Evolutionary conservation across 2,888 invertebrate species (phyloP).

Genomic region (Choristoneura rosaceana): DNA sequence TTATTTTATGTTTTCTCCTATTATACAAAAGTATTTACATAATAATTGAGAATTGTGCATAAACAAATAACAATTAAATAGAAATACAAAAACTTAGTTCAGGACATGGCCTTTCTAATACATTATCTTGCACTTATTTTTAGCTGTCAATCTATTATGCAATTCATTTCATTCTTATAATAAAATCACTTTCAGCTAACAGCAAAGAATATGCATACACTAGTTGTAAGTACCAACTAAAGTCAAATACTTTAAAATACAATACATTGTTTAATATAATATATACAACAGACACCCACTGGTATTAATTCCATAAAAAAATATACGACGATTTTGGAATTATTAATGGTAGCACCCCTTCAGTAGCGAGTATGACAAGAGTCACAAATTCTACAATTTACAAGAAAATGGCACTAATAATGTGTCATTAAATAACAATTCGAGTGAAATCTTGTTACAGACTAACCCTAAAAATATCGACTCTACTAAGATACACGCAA

Average conservation of each 20-base stretch:
- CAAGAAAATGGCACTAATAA: constrained; percentile 84
- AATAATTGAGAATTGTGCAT: constrained; percentile 86
- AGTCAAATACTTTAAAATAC: constrained; percentile 84
- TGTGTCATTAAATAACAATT: constrained; percentile 82
- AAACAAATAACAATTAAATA: constrained; percentile 87
- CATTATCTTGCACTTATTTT: constrained; percentile 79
- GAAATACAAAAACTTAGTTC: constrained; percentile 83
- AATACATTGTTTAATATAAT: constrained; percentile 81
- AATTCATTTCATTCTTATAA: constrained; percentile 79
- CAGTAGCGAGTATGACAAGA: constrained; percentile 86
- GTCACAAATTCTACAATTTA: constrained; percentile 84
- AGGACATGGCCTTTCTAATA: constrained; percentile 80
- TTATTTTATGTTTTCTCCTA: constrained; percentile 86
- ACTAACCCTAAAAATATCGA: constrained; percentile 79
- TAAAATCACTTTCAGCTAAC: constrained; percentile 84
- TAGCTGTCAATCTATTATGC: constrained; percentile 84
- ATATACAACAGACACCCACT: constrained; percentile 84
- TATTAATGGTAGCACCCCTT: constrained; percentile 86
- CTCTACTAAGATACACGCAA: constrained; percentile 76
- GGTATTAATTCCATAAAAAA: constrained; percentile 84
- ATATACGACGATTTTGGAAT: constrained; percentile 84
- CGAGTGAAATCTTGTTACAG: constrained; percentile 85
- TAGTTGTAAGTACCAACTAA: constrained; percentile 83
- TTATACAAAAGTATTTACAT: constrained; percentile 86
- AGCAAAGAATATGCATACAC: constrained; percentile 82